These are phyloP conservation scores for Hydrozoanthus tunicans DNA, from an alignment of 64 coral and sea anemone genomes.

Conservation along the genomic window DNA sequence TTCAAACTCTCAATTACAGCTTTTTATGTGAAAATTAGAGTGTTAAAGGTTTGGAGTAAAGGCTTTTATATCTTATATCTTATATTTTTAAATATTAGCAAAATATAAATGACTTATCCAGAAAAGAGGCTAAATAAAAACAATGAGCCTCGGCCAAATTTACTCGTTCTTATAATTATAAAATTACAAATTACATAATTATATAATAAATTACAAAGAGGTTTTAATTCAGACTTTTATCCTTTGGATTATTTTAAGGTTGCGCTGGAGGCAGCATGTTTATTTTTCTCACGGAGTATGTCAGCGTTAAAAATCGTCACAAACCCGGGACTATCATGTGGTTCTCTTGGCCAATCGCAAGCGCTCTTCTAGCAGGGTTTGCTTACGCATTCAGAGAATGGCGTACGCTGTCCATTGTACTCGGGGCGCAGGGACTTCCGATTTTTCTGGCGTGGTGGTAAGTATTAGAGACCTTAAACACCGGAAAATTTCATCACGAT, in stretches of 20 bases:
- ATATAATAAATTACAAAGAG: too few species aligned
- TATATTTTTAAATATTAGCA: too few species aligned
- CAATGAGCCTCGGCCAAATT: too few species aligned
- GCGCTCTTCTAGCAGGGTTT: conserved; percentile 50
- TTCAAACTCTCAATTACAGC: too few species aligned
- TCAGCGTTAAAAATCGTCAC: conserved; percentile 55
- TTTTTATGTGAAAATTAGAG: too few species aligned
- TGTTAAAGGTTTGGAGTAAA: too few species aligned
- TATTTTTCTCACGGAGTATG: conserved; percentile 65
- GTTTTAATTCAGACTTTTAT: not conserved
- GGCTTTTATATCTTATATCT: too few species aligned
- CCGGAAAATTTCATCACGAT: too few species aligned
- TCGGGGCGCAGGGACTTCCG: conserved; percentile 41
- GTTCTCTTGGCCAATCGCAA: conserved; percentile 50
- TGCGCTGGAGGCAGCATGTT: conserved; percentile 35
- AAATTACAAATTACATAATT: too few species aligned
- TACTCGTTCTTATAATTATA: too few species aligned
- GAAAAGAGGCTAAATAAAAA: too few species aligned
- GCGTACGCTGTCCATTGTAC: conserved; percentile 63
- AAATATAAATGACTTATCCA: too few species aligned
- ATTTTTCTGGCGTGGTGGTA: conserved; percentile 55
- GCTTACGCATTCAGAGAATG: conserved; percentile 65
- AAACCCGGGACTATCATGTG: conserved; percentile 30
- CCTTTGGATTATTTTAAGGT: not conserved
- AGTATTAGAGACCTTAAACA: not conserved